Evolutionary conservation across 2,113 vertebrate genomes (phyloP).

Genomic region (Myanophis thanlyinensis): DNA sequence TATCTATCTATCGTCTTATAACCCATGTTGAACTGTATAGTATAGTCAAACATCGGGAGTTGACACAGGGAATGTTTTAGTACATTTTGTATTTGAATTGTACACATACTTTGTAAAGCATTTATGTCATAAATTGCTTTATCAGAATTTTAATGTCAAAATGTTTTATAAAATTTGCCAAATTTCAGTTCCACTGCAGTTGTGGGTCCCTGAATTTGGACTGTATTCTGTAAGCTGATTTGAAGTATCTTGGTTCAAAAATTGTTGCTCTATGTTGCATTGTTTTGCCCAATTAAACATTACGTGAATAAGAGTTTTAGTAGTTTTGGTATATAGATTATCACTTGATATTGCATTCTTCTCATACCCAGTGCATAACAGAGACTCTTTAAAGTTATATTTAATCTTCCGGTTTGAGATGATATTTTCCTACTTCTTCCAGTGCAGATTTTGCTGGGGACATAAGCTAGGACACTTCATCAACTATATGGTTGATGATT

Average conservation of each 20-base stretch:
- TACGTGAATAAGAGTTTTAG: background rate
- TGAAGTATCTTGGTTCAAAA: background rate
- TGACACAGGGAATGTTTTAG: background rate
- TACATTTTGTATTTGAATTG: background rate
- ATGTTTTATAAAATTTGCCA: no score
- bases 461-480: background rate
- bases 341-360: background rate
- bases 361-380: background rate
- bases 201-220: background rate
- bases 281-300: background rate
- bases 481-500: background rate
- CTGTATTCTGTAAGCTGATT: background rate
- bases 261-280: background rate
- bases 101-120: background rate
- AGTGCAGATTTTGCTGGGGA: background rate
- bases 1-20: no score
- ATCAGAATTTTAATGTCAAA: background rate
- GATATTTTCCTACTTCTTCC: background rate
- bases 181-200: no score
- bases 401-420: background rate
- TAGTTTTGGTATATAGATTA: background rate
- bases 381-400: background rate
- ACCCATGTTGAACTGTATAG: background rate
- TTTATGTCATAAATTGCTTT: background rate
- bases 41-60: background rate